Evolutionary conservation across 2,797 vertebrate species (phyloP).

Genomic region (Acanthurus lineatus): DNA sequence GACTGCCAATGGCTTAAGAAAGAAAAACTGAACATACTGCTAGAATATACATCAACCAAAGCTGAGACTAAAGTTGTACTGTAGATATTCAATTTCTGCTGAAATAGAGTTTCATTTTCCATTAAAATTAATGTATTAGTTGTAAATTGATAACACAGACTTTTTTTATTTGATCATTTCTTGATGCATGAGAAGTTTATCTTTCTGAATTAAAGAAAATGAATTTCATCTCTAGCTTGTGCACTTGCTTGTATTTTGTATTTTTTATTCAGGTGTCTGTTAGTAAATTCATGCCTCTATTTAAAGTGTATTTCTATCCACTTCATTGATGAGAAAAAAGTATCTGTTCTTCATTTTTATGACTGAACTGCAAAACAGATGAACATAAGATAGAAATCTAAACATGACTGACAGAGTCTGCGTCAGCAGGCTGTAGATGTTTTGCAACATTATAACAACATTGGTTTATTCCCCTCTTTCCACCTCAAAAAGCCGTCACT

Average conservation of each 20-base stretch:
- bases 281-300: constrained; percentile 13
- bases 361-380: neutral
- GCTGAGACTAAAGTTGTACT: neutral
- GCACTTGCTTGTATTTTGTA: neutral
- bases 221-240: constrained; percentile 10
- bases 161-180: constrained; percentile 7
- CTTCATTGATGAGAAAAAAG: constrained; percentile 14
- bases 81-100: neutral
- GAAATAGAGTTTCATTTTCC: neutral
- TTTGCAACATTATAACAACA: too few relatives aligned
- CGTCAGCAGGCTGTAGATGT: too few relatives aligned
- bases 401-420: too few relatives aligned
- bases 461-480: too few relatives aligned
- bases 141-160: constrained; percentile 14
- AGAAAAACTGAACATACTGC: neutral
- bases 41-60: neutral
- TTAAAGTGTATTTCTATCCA: constrained; percentile 22
- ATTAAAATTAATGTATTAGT: neutral
- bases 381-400: too few relatives aligned
- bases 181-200: constrained; percentile 7
- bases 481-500: neutral
- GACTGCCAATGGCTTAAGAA: neutral
- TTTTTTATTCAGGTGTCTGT: constrained; percentile 23
- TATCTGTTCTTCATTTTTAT: constrained; percentile 9
- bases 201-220: constrained; percentile 10